Evolutionary conservation across 2,113 vertebrate genomes (phyloP), one percentile per base, ranked within the genome.

Genomic region (Proterorhinus semilunaris): DNA sequence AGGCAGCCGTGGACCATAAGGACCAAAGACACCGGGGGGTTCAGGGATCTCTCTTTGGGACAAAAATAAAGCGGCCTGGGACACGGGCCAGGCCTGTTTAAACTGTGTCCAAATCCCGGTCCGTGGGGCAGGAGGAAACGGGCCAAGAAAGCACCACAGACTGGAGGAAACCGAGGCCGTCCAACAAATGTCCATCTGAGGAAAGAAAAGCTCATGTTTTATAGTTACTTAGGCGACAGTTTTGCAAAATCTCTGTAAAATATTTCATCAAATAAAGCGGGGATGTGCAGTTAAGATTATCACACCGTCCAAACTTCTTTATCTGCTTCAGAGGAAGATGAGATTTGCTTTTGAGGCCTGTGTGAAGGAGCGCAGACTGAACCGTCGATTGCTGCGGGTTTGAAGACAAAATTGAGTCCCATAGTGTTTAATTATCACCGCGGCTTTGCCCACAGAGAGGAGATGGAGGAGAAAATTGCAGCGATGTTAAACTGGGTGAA

Each of bases 391-490:
- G 74, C 66, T 27, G 72, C 2, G 1, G 7, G 49, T 69, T 68
- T 67, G 59, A 68, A 78, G 66, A 69, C 83, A 85, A 75, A 79
- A 70, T 68, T 72, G 54, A 54, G 76, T 78, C 15, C 83, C 78
- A 86, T 79, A 72, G 75, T 77, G 21, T 62, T 76, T 78, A 84
- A 86, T 84, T 78, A 80, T 74, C 48, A 8, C 47, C 74, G 61
- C 13, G 64, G 72, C 77, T 68, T 62, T 68, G 62, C 51, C 27
- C 27, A 36, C 27, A 36, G 27, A 36, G 27, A 36, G 2, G 27
- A 36, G 27, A 36, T 36, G 27, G 27, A 36, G 27, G 27, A 36
- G 27, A 36, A 36, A 36, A 36, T 36, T 36, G 27, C 27, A 36
- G 27, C 27, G 27, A 36, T 36, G 27, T 36, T 36, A 36, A 36